phyloP scores from a whole-genome alignment of 2,113 vertebrate species.

The Sprattus sprattus region DNA sequence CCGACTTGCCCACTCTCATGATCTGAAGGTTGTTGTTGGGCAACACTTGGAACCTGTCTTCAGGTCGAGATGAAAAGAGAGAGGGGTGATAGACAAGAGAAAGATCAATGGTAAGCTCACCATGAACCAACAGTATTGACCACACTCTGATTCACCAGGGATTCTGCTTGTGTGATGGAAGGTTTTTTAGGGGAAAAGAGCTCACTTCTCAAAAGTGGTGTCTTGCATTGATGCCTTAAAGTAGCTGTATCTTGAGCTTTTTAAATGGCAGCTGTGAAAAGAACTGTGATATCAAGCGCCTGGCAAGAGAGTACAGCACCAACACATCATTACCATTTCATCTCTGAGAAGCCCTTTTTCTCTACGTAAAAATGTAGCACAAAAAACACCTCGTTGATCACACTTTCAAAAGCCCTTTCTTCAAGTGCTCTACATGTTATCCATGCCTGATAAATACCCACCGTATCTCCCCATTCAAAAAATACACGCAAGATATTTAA shows the following conservation, averaged over 20 bases:
- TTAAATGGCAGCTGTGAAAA: neutral
- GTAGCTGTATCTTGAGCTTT: neutral
- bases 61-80: conserved; percentile 48
- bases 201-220: neutral
- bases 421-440: conserved; percentile 18
- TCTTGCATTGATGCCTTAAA: neutral
- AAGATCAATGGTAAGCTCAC: neutral
- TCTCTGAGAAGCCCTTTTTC: neutral
- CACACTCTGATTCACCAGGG: neutral
- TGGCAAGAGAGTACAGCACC: neutral
- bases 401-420: neutral
- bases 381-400: conserved; percentile 23
- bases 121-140: neutral
- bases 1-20: conserved; percentile 87
- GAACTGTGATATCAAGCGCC: neutral
- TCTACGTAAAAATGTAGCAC: neutral
- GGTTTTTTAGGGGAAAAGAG: neutral
- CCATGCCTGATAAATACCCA: conserved; percentile 26
- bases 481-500: conserved; percentile 56
- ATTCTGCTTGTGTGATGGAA: neutral
- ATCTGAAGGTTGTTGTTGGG: conserved; percentile 94
- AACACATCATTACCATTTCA: neutral
- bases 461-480: conserved; percentile 47
- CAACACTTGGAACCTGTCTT: conserved; percentile 85
- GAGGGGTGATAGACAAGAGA: neutral